phyloP scores from a whole-genome alignment of 2,113 vertebrate genomes.

The Pituophis catenifer region DNA sequence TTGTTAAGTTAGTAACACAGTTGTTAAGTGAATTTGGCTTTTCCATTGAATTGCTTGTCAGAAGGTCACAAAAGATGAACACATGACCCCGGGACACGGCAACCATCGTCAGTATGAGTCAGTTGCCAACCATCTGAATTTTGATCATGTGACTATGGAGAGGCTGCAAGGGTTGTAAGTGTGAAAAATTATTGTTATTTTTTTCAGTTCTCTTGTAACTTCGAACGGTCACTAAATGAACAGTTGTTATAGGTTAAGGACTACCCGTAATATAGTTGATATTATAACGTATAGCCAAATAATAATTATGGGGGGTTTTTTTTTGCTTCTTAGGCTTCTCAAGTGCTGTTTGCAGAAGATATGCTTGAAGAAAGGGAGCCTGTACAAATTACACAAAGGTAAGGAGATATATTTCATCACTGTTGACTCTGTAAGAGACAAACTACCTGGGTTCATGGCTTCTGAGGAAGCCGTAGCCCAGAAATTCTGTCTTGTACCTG shows the following conservation, averaged over 20 bases:
- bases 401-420: slow-evolving; percentile 17
- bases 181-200: not conserved
- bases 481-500: not conserved
- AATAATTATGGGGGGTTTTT: slow-evolving; percentile 12
- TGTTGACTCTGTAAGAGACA: accelerated
- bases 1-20: not conserved
- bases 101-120: not conserved
- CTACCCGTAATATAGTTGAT: not conserved
- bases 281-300: not conserved
- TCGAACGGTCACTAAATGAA: not conserved
- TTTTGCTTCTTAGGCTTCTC: slow-evolving; percentile 61
- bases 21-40: not conserved
- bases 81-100: too few species aligned
- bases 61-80: not conserved
- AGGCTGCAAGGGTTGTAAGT: not conserved
- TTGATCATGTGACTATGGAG: not conserved
- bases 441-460: not conserved
- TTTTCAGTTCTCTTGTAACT: not conserved
- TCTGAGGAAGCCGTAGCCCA: accelerated
- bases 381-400: slow-evolving; percentile 69
- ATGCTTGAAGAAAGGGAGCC: slow-evolving; percentile 62
- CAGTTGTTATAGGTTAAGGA: not conserved
- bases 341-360: slow-evolving; percentile 63
- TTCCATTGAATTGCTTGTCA: not conserved
- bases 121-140: not conserved